Base-by-base conservation (phyloP, 2,797 vertebrate genomes). In the Thalassophryne amazonica region DNA sequence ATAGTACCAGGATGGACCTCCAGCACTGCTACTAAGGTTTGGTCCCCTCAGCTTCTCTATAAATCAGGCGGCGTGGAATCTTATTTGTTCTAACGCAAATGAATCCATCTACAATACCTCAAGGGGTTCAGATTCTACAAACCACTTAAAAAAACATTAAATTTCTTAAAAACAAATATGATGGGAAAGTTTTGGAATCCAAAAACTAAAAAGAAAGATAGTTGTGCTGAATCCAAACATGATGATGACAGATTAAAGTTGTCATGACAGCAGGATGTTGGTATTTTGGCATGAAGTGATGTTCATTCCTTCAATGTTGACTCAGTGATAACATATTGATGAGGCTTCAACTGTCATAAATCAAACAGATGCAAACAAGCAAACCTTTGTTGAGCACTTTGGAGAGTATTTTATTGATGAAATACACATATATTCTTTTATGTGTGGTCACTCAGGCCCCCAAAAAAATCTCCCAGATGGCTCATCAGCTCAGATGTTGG, bases 231-330 rank as follows among this genome's bases (percentile, higher is more conserved):
- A 51, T 62, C 36, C 55, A 38, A 49, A 48, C 11, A 18, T 18
- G 52, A 28, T 6, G 5, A 17, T 47, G 49, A 56, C 34, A 43
- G 24, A 35, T 29, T 4, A 51, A 63, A 56, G 66, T 7, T 56
- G 28, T 37, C 23, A 53, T 45, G 52, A 19, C 28, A 54, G 47
- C 10, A 17, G 30, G 15, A 61, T 40, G 30, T 43, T 36, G 32
- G 20, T 39, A 38, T 46, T 75, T 66, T 76, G 60, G 69, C 69
- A 3, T 19, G 34, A 52, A 36, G 37, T 28, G 2, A 38, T 17
- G 15, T 11, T 49, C 55, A 60, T 57, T 71, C 69, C 30, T 62
- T 10, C 50, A 40, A 35, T 58, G 54, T 67, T 81, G 81, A 77
- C 27, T 60, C 28, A 65, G 30, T 5, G 28, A 68, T 64, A 73